Base-by-base conservation (phyloP, 1,140 invertebrate species). In the Dreissena polymorpha region DNA sequence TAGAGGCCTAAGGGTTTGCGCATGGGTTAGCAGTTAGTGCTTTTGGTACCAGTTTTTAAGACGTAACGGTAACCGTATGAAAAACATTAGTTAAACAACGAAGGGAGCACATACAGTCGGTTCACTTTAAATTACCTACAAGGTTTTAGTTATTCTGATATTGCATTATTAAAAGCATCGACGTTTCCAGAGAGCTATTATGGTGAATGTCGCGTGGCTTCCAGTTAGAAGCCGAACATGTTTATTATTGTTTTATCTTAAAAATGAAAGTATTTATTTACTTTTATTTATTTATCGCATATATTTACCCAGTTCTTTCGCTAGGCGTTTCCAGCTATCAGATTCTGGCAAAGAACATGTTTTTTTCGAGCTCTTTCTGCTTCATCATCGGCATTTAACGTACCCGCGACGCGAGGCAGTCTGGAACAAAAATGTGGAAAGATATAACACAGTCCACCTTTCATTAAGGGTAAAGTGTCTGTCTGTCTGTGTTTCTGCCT, bases 291-390 rank as follows among this genome's bases (percentile, higher is more conserved):
- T n/a, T 60, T 60, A 60, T 23, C 16, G 16, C 2, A 60, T 6
- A n/a, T 60, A 60, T 60, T 71, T 87, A 89, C 89, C 89, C 73
- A 90, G 65, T 87, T 89, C 87, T 53, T 82, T 84, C 10, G 88
- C 90, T 55, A 90, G 75, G 14, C 53, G 55, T 79, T 86, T 89
- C 90, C 90, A 90, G 50, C 87, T 85, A 18, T 83, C 55, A 16
- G 73, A 60, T 71, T 74, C 16, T 72, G 77, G 70, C 57, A 81
- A 25, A 25, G 83, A n/a, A 64, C 57, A 87, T 81, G 18, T 53
- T 79, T 63, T 86, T 86, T 65, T 89, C 88, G 55, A 90, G 55
- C 57, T 89, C 87, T 73, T 86, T 88, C 69, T 77, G 84, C 81
- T 88, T 90, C 10, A 55, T 67, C 64, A 83, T 71, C 0, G 90